phyloP scores from a whole-genome alignment of 1,140 invertebrate genomes.

The Triops cancriformis region DNA sequence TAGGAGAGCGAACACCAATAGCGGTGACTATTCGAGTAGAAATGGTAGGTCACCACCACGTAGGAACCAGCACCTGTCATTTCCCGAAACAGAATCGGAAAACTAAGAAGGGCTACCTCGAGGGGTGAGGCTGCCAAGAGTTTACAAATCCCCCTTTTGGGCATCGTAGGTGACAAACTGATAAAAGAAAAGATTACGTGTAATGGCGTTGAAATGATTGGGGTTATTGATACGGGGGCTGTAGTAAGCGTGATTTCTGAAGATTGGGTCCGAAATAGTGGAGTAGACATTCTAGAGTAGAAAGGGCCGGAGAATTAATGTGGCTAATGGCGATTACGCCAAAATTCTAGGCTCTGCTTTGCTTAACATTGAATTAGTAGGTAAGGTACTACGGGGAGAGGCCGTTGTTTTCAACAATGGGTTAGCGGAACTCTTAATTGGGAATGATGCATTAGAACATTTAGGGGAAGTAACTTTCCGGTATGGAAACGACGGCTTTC shows the following conservation, averaged over 20 bases:
- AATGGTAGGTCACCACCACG: background rate
- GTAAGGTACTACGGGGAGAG: background rate
- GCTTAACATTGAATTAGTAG: background rate
- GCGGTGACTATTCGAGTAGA: background rate
- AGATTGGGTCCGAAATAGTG: background rate
- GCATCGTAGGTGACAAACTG: background rate
- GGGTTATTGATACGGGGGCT: constrained; percentile 3
- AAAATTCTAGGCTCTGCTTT: background rate
- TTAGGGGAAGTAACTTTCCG: background rate
- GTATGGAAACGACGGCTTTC: background rate
- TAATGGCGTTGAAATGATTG: background rate
- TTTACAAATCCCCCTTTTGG: background rate
- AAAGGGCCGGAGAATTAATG: background rate
- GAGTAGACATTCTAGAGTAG: background rate
- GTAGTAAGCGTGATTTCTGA: background rate
- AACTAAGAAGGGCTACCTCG: background rate
- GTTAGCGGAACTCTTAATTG: background rate
- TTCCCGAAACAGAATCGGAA: background rate
- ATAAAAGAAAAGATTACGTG: background rate
- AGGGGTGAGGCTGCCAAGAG: background rate
- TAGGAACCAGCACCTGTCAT: background rate
- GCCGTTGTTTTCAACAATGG: background rate
- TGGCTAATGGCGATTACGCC: background rate
- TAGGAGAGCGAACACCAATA: background rate
- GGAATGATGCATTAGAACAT: background rate